Percentiles rank a stretch among this genome's conserved stretches.
Evolutionary conservation across 2,113 vertebrate genomes (phyloP).

Genomic region (Oryzias curvinotus): DNA sequence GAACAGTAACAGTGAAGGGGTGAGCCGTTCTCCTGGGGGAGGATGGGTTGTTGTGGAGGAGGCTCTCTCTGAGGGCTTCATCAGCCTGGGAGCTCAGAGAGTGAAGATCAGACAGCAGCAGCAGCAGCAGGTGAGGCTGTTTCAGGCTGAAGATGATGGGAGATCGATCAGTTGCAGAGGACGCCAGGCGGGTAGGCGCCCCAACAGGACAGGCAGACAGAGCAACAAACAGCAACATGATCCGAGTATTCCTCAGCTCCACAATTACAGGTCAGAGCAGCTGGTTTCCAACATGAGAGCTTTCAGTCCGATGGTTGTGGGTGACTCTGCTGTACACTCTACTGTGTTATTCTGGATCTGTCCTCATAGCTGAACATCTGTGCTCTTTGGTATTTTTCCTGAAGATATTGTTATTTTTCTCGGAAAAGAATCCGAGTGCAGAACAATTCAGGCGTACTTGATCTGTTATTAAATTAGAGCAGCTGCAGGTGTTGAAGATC

Average conservation of each 20-base stretch:
- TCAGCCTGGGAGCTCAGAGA: conserved; percentile 11
- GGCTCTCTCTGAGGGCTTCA: conserved; percentile 29
- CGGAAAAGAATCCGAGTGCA: too few relatives aligned
- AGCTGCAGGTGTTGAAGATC: too few relatives aligned
- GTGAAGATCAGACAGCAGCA: neutral
- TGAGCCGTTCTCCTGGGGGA: conserved; percentile 17
- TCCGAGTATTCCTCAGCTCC: conserved; percentile 81
- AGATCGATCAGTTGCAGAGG: conserved; percentile 12
- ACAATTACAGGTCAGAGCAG: conserved; percentile 76
- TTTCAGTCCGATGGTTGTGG: neutral
- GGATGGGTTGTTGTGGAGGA: conserved; percentile 36
- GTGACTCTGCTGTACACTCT: neutral
- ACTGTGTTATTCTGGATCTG: neutral
- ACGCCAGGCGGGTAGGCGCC: conserved; percentile 17
- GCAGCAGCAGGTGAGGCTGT: neutral
- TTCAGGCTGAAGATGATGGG: conserved; percentile 21
- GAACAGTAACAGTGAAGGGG: neutral
- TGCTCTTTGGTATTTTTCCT: too few relatives aligned
- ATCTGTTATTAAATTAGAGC: too few relatives aligned
- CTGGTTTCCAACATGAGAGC: neutral
- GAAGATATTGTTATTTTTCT: too few relatives aligned
- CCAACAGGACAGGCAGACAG: conserved; percentile 40
- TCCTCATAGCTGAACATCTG: too few relatives aligned
- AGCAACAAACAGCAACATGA: conserved; percentile 57
- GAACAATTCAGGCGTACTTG: too few relatives aligned